Base-by-base conservation (phyloP, 2,888 invertebrate genomes). In the Cepaea hortensis region DNA sequence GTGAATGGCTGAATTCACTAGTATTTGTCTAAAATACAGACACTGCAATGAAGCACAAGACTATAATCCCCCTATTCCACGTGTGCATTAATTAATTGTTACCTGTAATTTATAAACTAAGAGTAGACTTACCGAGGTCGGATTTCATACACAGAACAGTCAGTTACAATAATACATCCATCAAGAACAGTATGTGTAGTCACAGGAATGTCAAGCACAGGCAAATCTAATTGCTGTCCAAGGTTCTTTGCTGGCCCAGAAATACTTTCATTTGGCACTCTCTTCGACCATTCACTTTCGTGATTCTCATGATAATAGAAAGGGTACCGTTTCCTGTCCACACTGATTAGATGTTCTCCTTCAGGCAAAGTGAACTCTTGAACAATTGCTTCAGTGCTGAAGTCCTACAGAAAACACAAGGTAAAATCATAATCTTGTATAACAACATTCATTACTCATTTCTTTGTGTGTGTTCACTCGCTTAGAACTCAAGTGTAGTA, bases 111-210 rank as follows among this genome's bases (percentile, higher is more conserved):
- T 55, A 55, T 11, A 55, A 55, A 55, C 0, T 9, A 55, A 55
- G 7, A 81, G 35, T 20, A 13, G 68, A 35, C 87, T 88, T 92
- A 96, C 96, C 95, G 95, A 85, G 96, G 94, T 89, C 94, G 93
- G 88, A 96, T 94, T 94, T 95, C 96, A 93, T 96, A 96, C 82
- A 96, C 95, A 90, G 95, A 95, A 90, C 93, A 94, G 93, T 95
- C 95, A 35, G 96, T 96, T 77, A 96, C 95, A 89, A 96, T 93
- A 85, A 96, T 93, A 93, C 96, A 96, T 3, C 94, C 94, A 89
- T 94, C 92, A 23, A 93, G 89, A 15, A 93, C 94, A 9, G 93
- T 93, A 87, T 93, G 93, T 23, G 91, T 89, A 48, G 90, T 90
- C 72, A 94, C 87, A 7, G 91, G 91, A 46, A 93, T 91, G 61